Base-by-base conservation (phyloP, 2,113 vertebrate genomes). In the Serinus canaria region DNA sequence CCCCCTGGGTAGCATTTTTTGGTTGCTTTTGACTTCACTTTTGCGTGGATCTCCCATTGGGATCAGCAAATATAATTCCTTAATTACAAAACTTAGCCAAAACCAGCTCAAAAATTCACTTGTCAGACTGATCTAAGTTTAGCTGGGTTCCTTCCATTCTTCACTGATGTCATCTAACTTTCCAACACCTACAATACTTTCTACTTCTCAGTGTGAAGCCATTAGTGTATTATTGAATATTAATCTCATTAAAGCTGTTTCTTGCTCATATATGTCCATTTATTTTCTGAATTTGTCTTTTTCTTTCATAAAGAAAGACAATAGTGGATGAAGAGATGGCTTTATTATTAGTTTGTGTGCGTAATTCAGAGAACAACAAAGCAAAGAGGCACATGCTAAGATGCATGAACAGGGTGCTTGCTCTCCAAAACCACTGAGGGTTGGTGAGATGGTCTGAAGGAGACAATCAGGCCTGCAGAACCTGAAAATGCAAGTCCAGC, bases 121-220 rank as follows among this genome's bases (percentile, higher is more conserved):
- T 79, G 59, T 92, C 85, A 88, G 90, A 15, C 67, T 88, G 85
- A 82, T 60, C 81, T 41, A 53, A 75, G 75, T 49, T 86, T 68
- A 74, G 23, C 59, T 93, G 79, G 43, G 46, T 53, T 92, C 43
- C 46, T 93, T 88, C 83, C 63, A 91, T 69, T 80, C 83, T 73
- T 80, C 17, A 41, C 49, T 73, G 72, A 56, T 60, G 59, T 44
- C 5, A 52, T 43, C 6, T 12, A 64, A 43, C 43, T 90, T 90
- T 90, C 85, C 68, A 92, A 27, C 67, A 88, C 76, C 75, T 93
- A 78, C 75, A 92, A 76, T 21, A 27, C 23, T 92, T 94, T 79
- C 37, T 77, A 16, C 15, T 90, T 90, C 67, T 30, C 55, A 53
- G 7, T 39, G 30, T 58, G 59, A 83, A 81, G 31, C 27, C 28